Evolutionary conservation across 35 echinoderm and acorn worm species (phyloP), one percentile per base, ranked within the genome.

Genomic region (Strongylocentrotus purpuratus): DNA sequence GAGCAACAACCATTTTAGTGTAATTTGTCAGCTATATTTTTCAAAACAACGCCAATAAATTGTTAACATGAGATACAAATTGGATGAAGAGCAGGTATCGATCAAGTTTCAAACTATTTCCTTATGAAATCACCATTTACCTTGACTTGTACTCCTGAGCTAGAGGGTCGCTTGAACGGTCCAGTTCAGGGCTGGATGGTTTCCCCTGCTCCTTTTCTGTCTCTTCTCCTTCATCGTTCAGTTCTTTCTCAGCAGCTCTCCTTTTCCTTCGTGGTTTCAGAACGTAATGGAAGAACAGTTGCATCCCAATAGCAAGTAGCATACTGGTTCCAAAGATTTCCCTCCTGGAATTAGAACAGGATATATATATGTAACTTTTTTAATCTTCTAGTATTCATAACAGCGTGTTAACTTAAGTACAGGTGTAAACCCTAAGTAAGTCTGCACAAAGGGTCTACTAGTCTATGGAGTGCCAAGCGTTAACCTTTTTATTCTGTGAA

Each of bases 141-240:
- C 91, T 47, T 93, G 91, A 93, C 47, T 93, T 93, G 91, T 55
- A 93, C 46, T 93, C 91, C 28, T 58, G 18, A 46, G 91, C n/a
- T 31, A 45, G 7, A 45, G 32, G 31, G 31, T 89, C 33, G 4
- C 10, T 89, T 25, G 0, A 3, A 41, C 7, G 15, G 11, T 22
- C 41, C 2, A 15, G 32, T 89, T 89, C 33, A 33, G 87, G 87
- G 25, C 45, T 89, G 10, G 33, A 7, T 0, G 87, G 87, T 25
- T 45, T 32, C 5, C 3, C 45, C 87, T 46, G 32, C 9, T 46
- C 45, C 7, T 35, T 45, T 2, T 35, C 87, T 14, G 87, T 46
- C 31, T 45, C 87, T 0, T 25, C 33, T 89, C 45, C 87, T 89
- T 46, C 87, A 41, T 33, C 7, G 9, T 78, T 22, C 4, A n/a